phyloP scores from a whole-genome alignment of 1,140 invertebrate species.

The Microplitis mediator region DNA sequence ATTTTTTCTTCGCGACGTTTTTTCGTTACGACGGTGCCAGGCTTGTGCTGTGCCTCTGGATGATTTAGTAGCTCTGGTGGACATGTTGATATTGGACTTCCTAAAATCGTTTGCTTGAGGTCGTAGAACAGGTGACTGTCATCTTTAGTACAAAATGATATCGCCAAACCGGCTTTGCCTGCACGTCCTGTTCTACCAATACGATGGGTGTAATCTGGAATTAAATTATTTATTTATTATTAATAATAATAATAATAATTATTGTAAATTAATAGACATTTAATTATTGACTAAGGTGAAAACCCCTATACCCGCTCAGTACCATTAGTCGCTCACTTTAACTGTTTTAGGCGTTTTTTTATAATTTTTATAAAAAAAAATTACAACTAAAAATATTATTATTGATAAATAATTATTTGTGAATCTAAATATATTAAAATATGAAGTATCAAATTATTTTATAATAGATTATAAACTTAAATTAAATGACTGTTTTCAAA shows the following conservation, averaged over 20 bases:
- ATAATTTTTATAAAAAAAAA: no score
- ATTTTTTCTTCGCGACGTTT: constrained; percentile 96
- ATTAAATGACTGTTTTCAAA: no score
- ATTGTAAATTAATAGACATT: constrained; percentile 3
- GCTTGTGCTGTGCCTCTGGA: constrained; percentile 97
- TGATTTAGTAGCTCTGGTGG: constrained; percentile 97
- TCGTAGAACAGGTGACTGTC: constrained; percentile 96
- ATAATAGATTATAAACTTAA: no score
- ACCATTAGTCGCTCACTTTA: no score
- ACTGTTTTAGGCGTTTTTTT: no score
- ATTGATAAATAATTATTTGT: no score
- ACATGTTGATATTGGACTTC: constrained; percentile 93
- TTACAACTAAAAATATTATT: no score
- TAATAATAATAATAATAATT: not conserved
- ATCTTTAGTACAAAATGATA: constrained; percentile 97
- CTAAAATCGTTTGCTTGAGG: constrained; percentile 88
- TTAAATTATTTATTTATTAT: constrained; percentile 21
- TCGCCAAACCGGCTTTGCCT: constrained; percentile 94
- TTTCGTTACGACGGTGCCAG: constrained; percentile 90
- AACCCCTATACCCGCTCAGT: no score
- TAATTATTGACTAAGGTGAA: constrained; percentile 7
- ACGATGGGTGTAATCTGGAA: constrained; percentile 96
- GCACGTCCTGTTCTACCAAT: constrained; percentile 99
- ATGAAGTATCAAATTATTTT: no score
- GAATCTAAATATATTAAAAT: no score